These are phyloP conservation scores for Ancistrus triradiatus DNA, from an alignment of 2,113 vertebrate genomes.

Conservation along the genomic window DNA sequence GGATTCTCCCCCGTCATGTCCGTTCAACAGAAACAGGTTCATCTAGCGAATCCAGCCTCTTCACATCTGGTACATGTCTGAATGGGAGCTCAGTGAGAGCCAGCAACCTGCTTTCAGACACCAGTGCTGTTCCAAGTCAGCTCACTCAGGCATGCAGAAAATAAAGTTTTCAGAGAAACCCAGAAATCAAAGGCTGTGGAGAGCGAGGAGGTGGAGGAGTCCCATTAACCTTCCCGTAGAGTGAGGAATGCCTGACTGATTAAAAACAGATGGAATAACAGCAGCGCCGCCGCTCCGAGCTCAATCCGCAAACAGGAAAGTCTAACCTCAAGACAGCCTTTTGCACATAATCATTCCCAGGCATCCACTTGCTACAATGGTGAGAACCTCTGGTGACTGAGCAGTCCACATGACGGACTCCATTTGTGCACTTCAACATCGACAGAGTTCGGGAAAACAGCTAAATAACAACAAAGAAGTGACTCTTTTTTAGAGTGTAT, in stretches of 20 bases:
- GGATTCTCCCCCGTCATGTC: too few species aligned
- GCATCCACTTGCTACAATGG: too few species aligned
- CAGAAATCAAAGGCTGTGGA: conserved; percentile 67
- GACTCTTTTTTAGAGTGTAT: too few species aligned
- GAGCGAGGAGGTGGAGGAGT: conserved; percentile 68
- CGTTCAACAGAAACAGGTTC: too few species aligned
- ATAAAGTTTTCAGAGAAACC: conserved; percentile 45
- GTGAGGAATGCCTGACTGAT: conserved; percentile 79
- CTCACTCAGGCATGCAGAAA: conserved; percentile 12
- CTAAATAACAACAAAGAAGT: too few species aligned
- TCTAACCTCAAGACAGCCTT: conserved; percentile 73
- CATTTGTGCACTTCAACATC: too few species aligned
- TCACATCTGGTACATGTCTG: too few species aligned
- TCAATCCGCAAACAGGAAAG: conserved; percentile 86
- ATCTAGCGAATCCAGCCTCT: too few species aligned
- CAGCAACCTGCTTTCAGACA: conserved; percentile 5
- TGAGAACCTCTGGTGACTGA: too few species aligned
- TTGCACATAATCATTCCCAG: conserved; percentile 76
- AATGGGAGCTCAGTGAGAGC: conserved; percentile 7
- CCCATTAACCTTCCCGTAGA: conserved; percentile 68
- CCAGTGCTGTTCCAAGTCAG: conserved; percentile 9
- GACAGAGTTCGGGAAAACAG: too few species aligned
- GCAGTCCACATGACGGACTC: too few species aligned
- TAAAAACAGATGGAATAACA: conserved; percentile 85
- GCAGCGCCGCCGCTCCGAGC: conserved; percentile 74